phyloP scores from a whole-genome alignment of 2,888 invertebrate genomes.

The Tholera decimalis region DNA sequence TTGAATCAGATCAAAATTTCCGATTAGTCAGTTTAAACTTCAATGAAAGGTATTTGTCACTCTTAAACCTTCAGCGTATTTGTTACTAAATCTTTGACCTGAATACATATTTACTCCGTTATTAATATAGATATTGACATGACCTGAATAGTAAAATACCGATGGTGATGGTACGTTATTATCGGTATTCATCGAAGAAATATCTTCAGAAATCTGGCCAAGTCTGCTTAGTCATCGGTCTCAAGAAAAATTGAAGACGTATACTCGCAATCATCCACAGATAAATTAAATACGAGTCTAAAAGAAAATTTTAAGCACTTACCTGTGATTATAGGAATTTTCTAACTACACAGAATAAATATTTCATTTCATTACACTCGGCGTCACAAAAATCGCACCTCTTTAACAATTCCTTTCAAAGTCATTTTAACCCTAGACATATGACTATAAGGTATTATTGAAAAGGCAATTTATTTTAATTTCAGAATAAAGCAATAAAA shows the following conservation, averaged over 20 bases:
- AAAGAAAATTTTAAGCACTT: background rate
- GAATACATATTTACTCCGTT: slow-evolving; percentile 3
- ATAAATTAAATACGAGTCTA: background rate
- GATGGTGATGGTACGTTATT: background rate
- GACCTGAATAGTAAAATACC: background rate
- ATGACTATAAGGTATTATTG: too few species aligned
- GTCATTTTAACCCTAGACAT: too few species aligned
- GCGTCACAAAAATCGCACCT: too few species aligned
- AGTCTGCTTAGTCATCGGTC: background rate
- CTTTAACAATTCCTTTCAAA: too few species aligned
- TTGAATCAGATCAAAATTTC: slow-evolving; percentile 8
- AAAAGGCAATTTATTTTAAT: too few species aligned
- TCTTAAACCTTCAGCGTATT: background rate
- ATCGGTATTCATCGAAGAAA: background rate
- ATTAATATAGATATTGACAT: background rate
- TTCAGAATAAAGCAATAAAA: too few species aligned
- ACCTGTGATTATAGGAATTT: too few species aligned
- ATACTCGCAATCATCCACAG: background rate
- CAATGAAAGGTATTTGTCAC: background rate
- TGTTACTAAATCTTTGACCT: slow-evolving; percentile 1
- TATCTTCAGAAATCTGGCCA: background rate
- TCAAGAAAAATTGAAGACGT: background rate
- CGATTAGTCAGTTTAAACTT: slow-evolving; percentile 2
- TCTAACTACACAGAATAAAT: too few species aligned
- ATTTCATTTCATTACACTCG: too few species aligned